Percentiles rank a stretch among this genome's conserved stretches.
These are phyloP conservation scores for Drosophila guanche DNA, from an alignment of 1,140 invertebrate species.

Conservation along the genomic window DNA sequence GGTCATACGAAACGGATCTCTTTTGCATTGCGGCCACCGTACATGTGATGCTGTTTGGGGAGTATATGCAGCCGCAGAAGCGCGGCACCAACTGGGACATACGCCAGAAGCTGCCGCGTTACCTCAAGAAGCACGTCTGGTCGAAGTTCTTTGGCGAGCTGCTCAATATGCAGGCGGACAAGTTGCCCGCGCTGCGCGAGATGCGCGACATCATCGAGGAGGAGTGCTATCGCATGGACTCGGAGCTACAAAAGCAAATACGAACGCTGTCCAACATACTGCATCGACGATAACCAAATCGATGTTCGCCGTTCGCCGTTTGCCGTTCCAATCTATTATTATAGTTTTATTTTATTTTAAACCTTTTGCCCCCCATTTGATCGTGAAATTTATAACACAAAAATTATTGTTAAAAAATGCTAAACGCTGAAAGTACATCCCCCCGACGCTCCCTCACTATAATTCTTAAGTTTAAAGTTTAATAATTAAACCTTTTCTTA, in stretches of 20 bases:
- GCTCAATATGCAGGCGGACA: slow-evolving; percentile 88
- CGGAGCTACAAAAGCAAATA: slow-evolving; percentile 82
- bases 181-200: slow-evolving; percentile 87
- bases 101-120: slow-evolving; percentile 85
- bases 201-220: slow-evolving; percentile 87
- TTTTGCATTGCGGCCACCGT: slow-evolving; percentile 95
- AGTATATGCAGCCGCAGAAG: slow-evolving; percentile 90
- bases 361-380: too few relatives aligned
- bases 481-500: slow-evolving; percentile 11
- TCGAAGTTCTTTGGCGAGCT: slow-evolving; percentile 88
- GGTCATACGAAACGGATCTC: slow-evolving; percentile 97
- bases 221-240: slow-evolving; percentile 85
- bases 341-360: too few relatives aligned
- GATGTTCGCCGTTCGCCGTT: too few relatives aligned
- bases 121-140: slow-evolving; percentile 87
- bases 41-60: slow-evolving; percentile 93
- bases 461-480: slow-evolving; percentile 17
- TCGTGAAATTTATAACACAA: too few relatives aligned
- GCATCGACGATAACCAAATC: slow-evolving; percentile 75
- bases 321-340: too few relatives aligned
- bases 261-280: slow-evolving; percentile 80
- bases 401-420: too few relatives aligned
- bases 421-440: too few relatives aligned
- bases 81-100: slow-evolving; percentile 84
- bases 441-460: background rate